phyloP scores from a whole-genome alignment of 2,797 vertebrate genomes.

The Anomalospiza imberbis region DNA sequence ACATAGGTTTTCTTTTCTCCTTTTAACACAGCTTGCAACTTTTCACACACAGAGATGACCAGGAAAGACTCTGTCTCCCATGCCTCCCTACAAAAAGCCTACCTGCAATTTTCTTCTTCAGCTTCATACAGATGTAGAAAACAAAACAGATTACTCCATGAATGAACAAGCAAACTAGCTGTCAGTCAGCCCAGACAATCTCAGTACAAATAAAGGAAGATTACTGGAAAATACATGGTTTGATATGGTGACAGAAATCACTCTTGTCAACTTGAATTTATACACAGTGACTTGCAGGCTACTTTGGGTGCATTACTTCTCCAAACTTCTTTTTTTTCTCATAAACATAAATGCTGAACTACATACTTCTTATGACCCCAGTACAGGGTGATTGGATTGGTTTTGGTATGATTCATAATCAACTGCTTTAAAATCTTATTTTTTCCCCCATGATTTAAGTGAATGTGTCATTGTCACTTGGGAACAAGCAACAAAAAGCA shows the following conservation, averaged over 20 bases:
- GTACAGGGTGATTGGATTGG: not conserved
- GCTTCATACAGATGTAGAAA: not conserved
- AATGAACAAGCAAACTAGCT: constrained; percentile 40
- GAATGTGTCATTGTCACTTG: constrained; percentile 62
- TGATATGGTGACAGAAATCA: constrained; percentile 35
- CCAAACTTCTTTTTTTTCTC: not conserved
- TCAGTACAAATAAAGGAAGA: constrained; percentile 32
- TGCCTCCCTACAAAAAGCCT: not conserved
- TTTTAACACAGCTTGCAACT: not conserved
- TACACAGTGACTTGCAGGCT: not conserved
- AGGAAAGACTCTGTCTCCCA: not conserved
- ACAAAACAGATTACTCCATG: constrained; percentile 44
- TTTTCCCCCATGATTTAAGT: constrained; percentile 17
- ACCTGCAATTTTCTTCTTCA: constrained; percentile 33
- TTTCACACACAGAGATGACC: not conserved
- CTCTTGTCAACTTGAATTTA: not conserved
- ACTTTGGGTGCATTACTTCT: not conserved
- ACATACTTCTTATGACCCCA: not conserved
- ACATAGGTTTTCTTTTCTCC: not conserved
- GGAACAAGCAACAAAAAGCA: constrained; percentile 56
- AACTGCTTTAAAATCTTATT: constrained; percentile 39
- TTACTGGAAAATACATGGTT: constrained; percentile 23
- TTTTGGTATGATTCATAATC: constrained; percentile 50
- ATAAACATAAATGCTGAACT: not conserved
- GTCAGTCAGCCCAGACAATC: constrained; percentile 31